A percentile compares a stretch with the other conserved stretches of the same genome.
These are phyloP conservation scores for Blastobasis adustella DNA, from an alignment of 2,888 invertebrate genomes.

Conservation along the genomic window DNA sequence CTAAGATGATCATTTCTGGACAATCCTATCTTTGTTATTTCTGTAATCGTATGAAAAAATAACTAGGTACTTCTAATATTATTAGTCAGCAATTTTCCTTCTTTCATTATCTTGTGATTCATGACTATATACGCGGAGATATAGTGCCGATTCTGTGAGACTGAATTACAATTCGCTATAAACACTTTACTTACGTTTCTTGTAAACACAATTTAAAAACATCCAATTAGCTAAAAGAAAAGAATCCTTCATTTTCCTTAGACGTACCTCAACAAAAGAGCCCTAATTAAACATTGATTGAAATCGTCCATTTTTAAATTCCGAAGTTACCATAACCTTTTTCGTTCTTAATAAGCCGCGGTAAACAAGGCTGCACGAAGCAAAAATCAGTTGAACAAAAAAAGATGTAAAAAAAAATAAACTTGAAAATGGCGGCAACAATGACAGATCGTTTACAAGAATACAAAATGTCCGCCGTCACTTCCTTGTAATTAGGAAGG, in stretches of 20 bases:
- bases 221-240: neutral
- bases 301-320: constrained; percentile 1
- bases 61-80: too few species aligned
- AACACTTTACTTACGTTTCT: neutral
- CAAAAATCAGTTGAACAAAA: neutral
- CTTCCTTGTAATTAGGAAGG: constrained; percentile 38
- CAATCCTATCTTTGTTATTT: too few species aligned
- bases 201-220: neutral
- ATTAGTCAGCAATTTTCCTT: too few species aligned
- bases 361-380: constrained; percentile 3
- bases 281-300: neutral
- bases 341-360: constrained; percentile 3
- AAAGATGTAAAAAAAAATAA: neutral
- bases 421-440: constrained; percentile 29
- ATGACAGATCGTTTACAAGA: constrained; percentile 68
- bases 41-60: too few species aligned
- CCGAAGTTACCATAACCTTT: neutral
- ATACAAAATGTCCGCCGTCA: constrained; percentile 54
- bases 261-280: neutral
- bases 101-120: too few species aligned
- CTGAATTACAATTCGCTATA: too few species aligned
- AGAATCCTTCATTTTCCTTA: neutral
- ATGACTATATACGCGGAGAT: too few species aligned
- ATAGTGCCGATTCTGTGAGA: too few species aligned
- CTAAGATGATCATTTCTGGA: too few species aligned